A percentile compares a stretch with the other conserved stretches of the same genome.
phyloP scores from a whole-genome alignment of 2,888 invertebrate genomes.

The Craniophora ligustri region DNA sequence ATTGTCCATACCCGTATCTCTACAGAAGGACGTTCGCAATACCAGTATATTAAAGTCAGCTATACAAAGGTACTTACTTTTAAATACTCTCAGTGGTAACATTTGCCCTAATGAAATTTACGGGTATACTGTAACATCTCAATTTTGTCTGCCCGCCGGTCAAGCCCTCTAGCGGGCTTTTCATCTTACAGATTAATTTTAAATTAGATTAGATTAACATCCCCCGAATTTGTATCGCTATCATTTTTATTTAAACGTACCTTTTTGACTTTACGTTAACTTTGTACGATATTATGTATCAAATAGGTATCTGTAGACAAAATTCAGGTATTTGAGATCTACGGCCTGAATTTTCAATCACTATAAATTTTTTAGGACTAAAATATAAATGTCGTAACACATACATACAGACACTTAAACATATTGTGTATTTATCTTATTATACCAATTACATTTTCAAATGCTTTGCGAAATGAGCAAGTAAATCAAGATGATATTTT shows the following conservation, averaged over 20 bases:
- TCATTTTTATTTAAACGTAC: conserved; percentile 70
- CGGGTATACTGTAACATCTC: conserved; percentile 71
- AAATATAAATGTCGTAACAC: too few relatives aligned
- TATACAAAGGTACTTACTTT: conserved; percentile 55
- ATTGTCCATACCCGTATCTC: conserved; percentile 23
- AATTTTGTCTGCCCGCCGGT: conserved; percentile 60
- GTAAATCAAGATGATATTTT: too few relatives aligned
- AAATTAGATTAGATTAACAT: conserved; percentile 82
- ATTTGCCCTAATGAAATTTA: conserved; percentile 76
- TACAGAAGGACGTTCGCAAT: conserved; percentile 37
- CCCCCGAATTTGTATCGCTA: conserved; percentile 69
- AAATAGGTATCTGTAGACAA: too few relatives aligned
- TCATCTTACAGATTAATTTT: conserved; percentile 82
- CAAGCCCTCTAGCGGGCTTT: conserved; percentile 66
- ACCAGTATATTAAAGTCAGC: conserved; percentile 34
- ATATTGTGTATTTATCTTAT: too few relatives aligned
- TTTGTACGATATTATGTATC: too few relatives aligned
- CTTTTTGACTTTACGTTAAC: conserved; percentile 51
- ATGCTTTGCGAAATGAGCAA: too few relatives aligned
- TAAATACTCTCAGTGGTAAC: conserved; percentile 68
- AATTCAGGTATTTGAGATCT: too few relatives aligned
- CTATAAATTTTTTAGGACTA: too few relatives aligned
- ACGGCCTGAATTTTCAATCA: too few relatives aligned
- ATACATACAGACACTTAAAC: too few relatives aligned
- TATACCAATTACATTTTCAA: too few relatives aligned